Base-by-base conservation (phyloP, 2,888 invertebrate species). In the Chouioia cunea region DNA sequence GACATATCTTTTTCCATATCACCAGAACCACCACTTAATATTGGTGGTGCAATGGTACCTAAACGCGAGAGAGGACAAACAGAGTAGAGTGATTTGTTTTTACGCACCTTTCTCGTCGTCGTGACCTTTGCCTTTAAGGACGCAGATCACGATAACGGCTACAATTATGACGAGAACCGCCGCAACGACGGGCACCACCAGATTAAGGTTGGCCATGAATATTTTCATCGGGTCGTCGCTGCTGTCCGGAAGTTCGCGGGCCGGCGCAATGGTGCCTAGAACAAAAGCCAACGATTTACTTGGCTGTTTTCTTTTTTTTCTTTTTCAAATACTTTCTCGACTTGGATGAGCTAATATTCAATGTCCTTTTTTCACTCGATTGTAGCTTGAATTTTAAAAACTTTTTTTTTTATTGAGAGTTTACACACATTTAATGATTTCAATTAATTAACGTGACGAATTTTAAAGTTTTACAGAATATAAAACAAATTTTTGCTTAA, bases 221-320 rank as follows among this genome's bases (percentile, higher is more conserved):
- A 94, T 92, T 90, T 93, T 93, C 88, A 95, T 89, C 79, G 94
- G 93, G 87, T 93, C 93, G 87, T 94, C 93, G 88, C 79, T 81
- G 80, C 81, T 83, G 81, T 91, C 89, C 84, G 93, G 92, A 83
- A 93, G 89, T 86, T 94, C 95, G 87, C 94, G 93, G 86, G 92
- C 92, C 88, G 95, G 95, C 88, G 96, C 94, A 88, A 96, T 93
- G 89, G 95, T 95, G 93, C 95, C 95, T 96, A 94, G 91, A 95
- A 95, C 91, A 88, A 86, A 82, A 36, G 48, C 43, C 48, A n/a
- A n/a, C 16, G 50, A 18, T 16, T n/a, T 50, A 6, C 18, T 50
- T 50, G 16, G 10, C 18, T n/a, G 16, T 52, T 58, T 58, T 36
- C 36, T 54, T 54, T 54, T 54, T 27, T 22, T 22, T 27, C 16